phyloP scores from a whole-genome alignment of 2,888 invertebrate species.

The Teleiodes luculella region DNA sequence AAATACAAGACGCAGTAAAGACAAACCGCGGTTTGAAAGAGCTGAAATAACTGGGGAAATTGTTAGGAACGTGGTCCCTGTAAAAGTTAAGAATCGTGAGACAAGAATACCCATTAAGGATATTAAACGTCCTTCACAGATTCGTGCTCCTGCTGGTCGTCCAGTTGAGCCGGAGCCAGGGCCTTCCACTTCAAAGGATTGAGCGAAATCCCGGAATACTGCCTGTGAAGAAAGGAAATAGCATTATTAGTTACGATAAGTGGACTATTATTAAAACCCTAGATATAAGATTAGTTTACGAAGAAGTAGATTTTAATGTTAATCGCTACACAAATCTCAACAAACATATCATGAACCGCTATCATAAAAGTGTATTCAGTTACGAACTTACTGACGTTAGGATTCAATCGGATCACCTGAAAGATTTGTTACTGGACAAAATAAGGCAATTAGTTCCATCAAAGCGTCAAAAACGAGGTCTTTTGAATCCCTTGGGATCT shows the following conservation, averaged over 20 bases:
- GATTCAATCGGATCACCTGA: not conserved
- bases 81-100: not conserved
- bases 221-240: slow-evolving; percentile 6
- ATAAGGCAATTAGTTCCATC: not conserved
- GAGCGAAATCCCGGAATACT: slow-evolving; percentile 10
- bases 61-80: slow-evolving; percentile 15
- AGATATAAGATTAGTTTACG: not conserved
- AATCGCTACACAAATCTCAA: not conserved
- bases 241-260: not conserved
- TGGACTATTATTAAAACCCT: slow-evolving; percentile 9
- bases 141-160: not conserved
- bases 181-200: slow-evolving; percentile 9
- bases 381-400: not conserved
- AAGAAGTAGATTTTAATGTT: not conserved
- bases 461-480: not conserved
- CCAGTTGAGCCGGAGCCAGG: not conserved
- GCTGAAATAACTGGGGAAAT: slow-evolving; percentile 11
- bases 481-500: not conserved
- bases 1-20: slow-evolving; percentile 15
- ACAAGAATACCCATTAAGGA: slow-evolving; percentile 18
- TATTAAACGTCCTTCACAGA: slow-evolving; percentile 20
- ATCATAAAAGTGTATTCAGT: too few relatives aligned
- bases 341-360: too few relatives aligned
- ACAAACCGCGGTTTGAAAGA: slow-evolving; percentile 16
- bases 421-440: not conserved